Base-by-base conservation (phyloP, 2,113 vertebrate species). In the Furnarius figulus region DNA sequence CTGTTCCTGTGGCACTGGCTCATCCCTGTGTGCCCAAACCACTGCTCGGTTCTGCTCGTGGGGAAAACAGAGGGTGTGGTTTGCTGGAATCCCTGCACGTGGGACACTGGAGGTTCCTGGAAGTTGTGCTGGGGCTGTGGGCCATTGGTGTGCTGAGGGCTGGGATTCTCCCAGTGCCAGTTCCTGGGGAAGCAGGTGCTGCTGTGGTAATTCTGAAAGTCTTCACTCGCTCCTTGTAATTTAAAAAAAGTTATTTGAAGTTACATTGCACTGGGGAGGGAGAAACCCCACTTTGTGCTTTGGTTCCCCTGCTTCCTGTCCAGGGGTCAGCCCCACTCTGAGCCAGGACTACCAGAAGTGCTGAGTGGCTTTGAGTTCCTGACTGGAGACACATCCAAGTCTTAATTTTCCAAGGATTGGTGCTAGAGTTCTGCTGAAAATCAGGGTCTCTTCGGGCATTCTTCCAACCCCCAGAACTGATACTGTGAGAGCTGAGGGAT, bases 351-450 rank as follows among this genome's bases (percentile, higher is more conserved):
- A 14, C 44, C n/a, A 18, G 53, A 7, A 31, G 4, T 5, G 7
- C 20, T 50, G 8, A 5, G 35, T 5, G 44, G 73, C 4, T 71
- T 33, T 47, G 77, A n/a, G 73, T 56, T 84, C 80, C 86, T 70
- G 14, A 1, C 3, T 49, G 87, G 81, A 87, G 74, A 61, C 77
- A 19, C 50, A 0, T 53, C 20, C 0, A 82, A 92, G 95, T 95
- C 96, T 96, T 91, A 87, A 76, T 59, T 92, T 70, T 37, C 66
- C 58, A 53, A 87, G 91, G 81, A 53, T n/a, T 76, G 94, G 87
- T 95, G 96, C 93, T 96, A 85, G 87, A 82, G 86, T 8, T 84
- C 13, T 82, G 65, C 78, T 73, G 87, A 37, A 53, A 37, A 70
- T 46, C 18, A 24, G 62, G 58, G 62, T 89, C 82, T 72, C 49